Evolutionary conservation across 2,888 invertebrate species (phyloP).

Genomic region (Mythimna lalbum): DNA sequence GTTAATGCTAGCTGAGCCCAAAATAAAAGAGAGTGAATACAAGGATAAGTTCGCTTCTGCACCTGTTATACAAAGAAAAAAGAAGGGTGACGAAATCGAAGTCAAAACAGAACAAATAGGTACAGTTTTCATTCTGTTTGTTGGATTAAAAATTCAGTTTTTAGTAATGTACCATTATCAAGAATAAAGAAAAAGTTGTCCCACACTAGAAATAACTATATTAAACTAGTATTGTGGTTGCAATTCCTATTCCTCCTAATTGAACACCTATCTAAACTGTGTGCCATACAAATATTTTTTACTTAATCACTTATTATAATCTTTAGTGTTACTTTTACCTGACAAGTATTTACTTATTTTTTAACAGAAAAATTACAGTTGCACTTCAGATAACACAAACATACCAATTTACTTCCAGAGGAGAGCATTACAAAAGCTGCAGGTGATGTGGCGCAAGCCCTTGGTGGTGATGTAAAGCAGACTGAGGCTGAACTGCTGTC

Average conservation of each 20-base stretch:
- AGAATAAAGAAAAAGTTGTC: too few relatives aligned
- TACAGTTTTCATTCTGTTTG: slow-evolving; percentile 42
- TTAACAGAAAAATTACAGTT: background rate
- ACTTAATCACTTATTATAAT: too few relatives aligned
- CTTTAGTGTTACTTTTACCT: background rate
- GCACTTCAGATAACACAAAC: background rate
- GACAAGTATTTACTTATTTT: background rate
- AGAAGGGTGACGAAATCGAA: slow-evolving; percentile 77
- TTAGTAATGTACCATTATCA: too few relatives aligned
- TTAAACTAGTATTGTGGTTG: too few relatives aligned
- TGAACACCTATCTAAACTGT: too few relatives aligned
- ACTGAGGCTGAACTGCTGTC: slow-evolving; percentile 94
- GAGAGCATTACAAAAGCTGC: slow-evolving; percentile 91
- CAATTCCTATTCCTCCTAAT: too few relatives aligned
- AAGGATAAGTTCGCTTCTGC: slow-evolving; percentile 81
- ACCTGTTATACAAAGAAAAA: slow-evolving; percentile 73
- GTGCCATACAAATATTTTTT: too few relatives aligned
- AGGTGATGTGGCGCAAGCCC: slow-evolving; percentile 92
- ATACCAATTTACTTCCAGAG: slow-evolving; percentile 73
- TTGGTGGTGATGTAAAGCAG: slow-evolving; percentile 92
- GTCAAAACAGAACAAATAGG: slow-evolving; percentile 84
- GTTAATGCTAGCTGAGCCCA: slow-evolving; percentile 83
- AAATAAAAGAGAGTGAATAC: slow-evolving; percentile 82
- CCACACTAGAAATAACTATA: too few relatives aligned
- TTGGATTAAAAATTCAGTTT: background rate